A percentile compares a stretch with the other conserved stretches of the same genome.
Conservation (phyloP, 1,140 invertebrate genomes). For the Aphis craccivora region DNA sequence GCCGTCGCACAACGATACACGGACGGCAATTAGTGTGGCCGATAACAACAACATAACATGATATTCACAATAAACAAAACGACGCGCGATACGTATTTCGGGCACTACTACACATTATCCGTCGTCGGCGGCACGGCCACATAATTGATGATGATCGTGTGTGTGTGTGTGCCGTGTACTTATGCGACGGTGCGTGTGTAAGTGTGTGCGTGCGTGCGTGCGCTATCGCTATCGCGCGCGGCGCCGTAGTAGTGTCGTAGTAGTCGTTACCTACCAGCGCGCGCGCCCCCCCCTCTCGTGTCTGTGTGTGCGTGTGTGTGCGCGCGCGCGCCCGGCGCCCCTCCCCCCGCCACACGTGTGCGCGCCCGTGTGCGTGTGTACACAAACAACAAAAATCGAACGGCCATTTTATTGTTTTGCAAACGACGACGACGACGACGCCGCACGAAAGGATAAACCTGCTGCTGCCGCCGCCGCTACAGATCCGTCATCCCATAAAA, state of each 20-base stretch:
- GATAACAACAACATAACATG: conserved; percentile 56
- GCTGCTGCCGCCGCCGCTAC: conserved; percentile 46
- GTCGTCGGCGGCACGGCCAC: conserved; percentile 38
- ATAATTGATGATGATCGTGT: conserved; percentile 46
- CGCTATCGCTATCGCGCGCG: neutral
- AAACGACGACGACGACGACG: conserved; percentile 57
- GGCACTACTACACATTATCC: conserved; percentile 48
- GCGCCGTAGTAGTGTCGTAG: neutral
- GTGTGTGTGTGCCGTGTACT: neutral
- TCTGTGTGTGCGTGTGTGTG: neutral
- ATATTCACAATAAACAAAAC: conserved; percentile 57
- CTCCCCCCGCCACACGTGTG: neutral
- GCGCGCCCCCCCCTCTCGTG: neutral
- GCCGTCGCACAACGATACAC: conserved; percentile 23
- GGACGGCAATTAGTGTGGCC: conserved; percentile 42
- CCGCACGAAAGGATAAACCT: conserved; percentile 57
- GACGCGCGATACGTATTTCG: conserved; percentile 49
- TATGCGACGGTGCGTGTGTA: neutral
- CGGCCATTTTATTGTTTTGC: conserved; percentile 58
- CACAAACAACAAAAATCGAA: conserved; percentile 58
- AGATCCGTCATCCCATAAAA: conserved; percentile 57
- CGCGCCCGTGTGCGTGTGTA: neutral
- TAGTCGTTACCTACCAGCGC: no score
- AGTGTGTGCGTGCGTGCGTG: neutral
- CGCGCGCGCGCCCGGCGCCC: neutral